Evolutionary conservation across 2,113 vertebrate genomes (phyloP), one percentile per base, ranked within the genome.

Genomic region (Bostrychus sinensis): DNA sequence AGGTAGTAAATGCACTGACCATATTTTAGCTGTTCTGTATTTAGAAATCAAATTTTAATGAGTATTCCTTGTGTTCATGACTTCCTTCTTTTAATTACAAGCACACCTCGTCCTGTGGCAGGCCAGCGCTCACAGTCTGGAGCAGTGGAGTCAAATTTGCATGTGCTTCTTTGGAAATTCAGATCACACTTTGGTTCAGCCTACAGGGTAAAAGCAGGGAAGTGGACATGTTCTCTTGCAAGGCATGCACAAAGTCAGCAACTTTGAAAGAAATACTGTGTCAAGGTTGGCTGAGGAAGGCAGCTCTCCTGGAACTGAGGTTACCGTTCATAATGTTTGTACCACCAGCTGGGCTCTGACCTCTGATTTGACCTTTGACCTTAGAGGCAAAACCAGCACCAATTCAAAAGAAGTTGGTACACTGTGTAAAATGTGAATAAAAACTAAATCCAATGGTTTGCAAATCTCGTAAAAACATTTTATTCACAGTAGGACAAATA

Each of bases 261-360:
- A 63, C 45, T 72, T 42, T 32, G 20, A 65, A 66, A 50, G n/a
- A 19, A 36, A 13, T 28, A 28, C 17, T 22, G 50, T 66, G 36
- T 26, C 55, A 55, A 41, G 62, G 41, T 55, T 50, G 48, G 50
- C 63, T 25, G 7, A 30, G 34, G 43, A 11, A n/a, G 57, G 17
- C 45, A 53, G 34, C 45, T 51, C 59, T 68, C 10, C 7, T 70
- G 48, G 17, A 65, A 64, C 55, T 46, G 54, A 45, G 56, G 64
- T 76, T 69, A 70, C 69, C 75, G 32, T 68, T 65, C 50, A 41
- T 62, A 70, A 58, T 54, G 36, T 66, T 65, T 28, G 56, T 38
- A 72, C 25, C n/a, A 57, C 67, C 22, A 20, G 45, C 12, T 5
- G 2, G 8, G 38, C 71, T 51, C 26, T 69, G 13, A 39, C 55